Evolutionary conservation across 2,113 vertebrate species (phyloP), one percentile per base, ranked within the genome.

Genomic region (Podocnemis expansa): DNA sequence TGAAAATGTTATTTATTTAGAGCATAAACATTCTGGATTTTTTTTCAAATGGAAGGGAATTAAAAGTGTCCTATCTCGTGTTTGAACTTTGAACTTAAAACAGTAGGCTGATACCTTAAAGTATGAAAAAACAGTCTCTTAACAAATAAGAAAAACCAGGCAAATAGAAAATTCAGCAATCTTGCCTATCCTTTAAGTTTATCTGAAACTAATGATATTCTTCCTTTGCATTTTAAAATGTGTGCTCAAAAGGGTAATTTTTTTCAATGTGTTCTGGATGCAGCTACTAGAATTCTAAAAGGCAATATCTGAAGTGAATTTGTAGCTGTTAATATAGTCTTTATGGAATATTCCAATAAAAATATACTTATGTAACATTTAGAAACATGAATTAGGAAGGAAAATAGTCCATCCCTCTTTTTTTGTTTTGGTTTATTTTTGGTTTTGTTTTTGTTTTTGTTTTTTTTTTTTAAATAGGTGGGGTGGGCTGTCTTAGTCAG

Each of bases 321-420:
- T 82, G 27, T 73, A 92, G 80, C 80, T 92, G 7, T 92, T 5
- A 93, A 91, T 96, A 88, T 90, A 96, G 96, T 96, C 96, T 96
- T 97, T 97, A 97, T 93, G 79, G 93, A 94, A 94, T 75, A 49
- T 85, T 80, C 56, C 31, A 25, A 51, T 73, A 70, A 14, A 45
- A n/a, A 38, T 34, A 87, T 10, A 89, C 82, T 95, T 84, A 63
- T 82, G 67, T 97, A 91, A 93, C 76, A 94, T 95, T 90, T 94
- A 93, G n/a, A 34, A 38, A 60, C 94, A 52, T 47, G 10, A 92
- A 17, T 88, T 92, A 92, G 55, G 8, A 78, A 93, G 49, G 76
- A 13, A 91, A 90, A 38, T 79, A 86, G 88, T 93, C 7, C n/a
- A n/a, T n/a, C 1, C 70, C 80, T 91, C 58, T 96, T 55, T 52